Conservation (phyloP, 2,797 vertebrate genomes). For the Threskiornis aethiopicus region DNA sequence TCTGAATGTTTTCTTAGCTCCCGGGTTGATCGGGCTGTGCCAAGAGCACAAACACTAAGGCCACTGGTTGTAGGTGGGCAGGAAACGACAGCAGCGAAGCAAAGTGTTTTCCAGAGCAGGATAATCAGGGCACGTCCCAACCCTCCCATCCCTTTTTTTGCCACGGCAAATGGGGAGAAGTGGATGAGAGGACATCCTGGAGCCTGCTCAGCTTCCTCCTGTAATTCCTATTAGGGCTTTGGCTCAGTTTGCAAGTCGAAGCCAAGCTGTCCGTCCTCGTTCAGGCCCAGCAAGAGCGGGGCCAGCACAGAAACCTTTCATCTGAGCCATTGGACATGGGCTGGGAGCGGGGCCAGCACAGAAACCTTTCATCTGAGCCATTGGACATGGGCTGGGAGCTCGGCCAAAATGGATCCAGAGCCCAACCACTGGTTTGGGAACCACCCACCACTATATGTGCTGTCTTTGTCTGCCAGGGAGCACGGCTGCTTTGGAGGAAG, state of each 20-base stretch:
- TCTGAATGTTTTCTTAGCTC: background rate
- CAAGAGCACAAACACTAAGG: slow-evolving; percentile 10
- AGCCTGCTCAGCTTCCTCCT: background rate
- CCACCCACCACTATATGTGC: background rate
- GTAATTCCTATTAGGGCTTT: background rate
- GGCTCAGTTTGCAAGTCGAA: background rate
- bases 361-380: background rate
- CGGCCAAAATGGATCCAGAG: background rate
- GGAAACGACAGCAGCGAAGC: background rate
- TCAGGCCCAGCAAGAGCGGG: background rate
- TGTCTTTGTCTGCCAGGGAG: background rate
- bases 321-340: accelerated
- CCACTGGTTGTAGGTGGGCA: slow-evolving; percentile 43
- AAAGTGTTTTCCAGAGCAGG: background rate
- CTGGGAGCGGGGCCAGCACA: background rate
- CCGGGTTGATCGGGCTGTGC: background rate
- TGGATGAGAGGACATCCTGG: background rate
- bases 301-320: background rate
- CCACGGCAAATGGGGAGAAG: background rate
- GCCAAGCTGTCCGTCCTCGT: background rate
- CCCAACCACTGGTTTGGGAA: background rate
- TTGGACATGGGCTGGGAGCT: accelerated
- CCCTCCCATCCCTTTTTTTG: background rate
- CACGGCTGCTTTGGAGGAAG: background rate
- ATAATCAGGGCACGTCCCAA: background rate